Evolutionary conservation across 1,140 invertebrate genomes (phyloP), one percentile per base, ranked within the genome.

Genomic region (Lanistes nyassanus): DNA sequence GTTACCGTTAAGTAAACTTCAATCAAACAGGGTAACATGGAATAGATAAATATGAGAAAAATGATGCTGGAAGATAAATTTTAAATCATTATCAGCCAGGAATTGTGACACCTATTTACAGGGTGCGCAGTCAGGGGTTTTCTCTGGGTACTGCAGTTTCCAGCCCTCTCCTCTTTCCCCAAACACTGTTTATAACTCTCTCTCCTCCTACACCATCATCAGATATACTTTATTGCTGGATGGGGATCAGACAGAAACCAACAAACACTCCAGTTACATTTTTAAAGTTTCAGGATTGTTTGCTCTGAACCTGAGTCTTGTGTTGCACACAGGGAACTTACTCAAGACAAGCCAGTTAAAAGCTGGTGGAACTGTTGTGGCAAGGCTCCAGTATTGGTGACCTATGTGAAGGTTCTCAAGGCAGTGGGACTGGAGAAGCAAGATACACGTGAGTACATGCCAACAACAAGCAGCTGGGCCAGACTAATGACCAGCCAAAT

Each of bases 381-480:
- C 29, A 81, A 79, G 58, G 37, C 70, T 23, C 80, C 90, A 7
- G 82, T 81, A 36, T 79, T 88, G 74, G 82, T 91, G 0, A 90
- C 90, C 9, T 85, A 85, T 64, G 77, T 91, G 37, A 89, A 86
- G 51, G 83, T 91, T 16, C 80, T 88, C 60, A 84, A 82, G 74
- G 90, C 90, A 34, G 74, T 77, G 62, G 90, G 89, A 29, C 79
- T 91, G 37, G 87, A 90, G 76, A 89, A 90, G 75, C 89, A 90
- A 77, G 90, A 91, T 67, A 82, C 85, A 65, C 84, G 88, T 77
- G 89, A 72, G 69, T 72, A n/a, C n/a, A n/a, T n/a, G n/a, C n/a
- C n/a, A n/a, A n/a, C n/a, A n/a, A n/a, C n/a, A n/a, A n/a, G n/a
- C n/a, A n/a, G n/a, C n/a, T n/a, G n/a, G n/a, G n/a, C n/a, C n/a